Conservation (phyloP, 2,888 invertebrate species). For the Meghimatium bilineatum region DNA sequence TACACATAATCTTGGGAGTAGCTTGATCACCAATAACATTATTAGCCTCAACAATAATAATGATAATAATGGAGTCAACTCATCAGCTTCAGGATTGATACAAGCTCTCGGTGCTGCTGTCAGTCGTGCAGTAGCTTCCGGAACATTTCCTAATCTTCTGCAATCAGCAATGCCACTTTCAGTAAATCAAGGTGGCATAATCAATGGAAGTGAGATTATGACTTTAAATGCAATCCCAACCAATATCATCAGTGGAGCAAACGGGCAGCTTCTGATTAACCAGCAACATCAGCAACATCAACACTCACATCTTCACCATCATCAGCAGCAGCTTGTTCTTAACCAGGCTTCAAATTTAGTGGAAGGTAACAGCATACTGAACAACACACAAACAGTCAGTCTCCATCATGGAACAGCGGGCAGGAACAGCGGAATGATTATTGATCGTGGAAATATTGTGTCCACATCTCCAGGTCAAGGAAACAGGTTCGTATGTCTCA, state of each 20-base stretch:
- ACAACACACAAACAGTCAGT: neutral
- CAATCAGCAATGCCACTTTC: constrained; percentile 23
- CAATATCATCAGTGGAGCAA: constrained; percentile 19
- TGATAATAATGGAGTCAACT: neutral
- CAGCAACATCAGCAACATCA: constrained; percentile 32
- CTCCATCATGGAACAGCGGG: constrained; percentile 12
- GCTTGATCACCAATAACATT: neutral
- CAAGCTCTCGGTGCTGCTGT: constrained; percentile 41
- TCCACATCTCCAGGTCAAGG: neutral
- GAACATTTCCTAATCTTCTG: constrained; percentile 27
- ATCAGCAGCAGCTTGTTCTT: constrained; percentile 25
- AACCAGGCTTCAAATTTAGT: constrained; percentile 12
- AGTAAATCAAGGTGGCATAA: constrained; percentile 22
- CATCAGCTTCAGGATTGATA: constrained; percentile 29
- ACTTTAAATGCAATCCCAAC: constrained; percentile 23
- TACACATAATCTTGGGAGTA: neutral
- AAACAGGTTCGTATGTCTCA: constrained; percentile 20
- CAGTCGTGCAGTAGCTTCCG: constrained; percentile 25
- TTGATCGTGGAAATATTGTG: neutral
- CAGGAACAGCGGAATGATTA: neutral
- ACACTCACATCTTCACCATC: neutral
- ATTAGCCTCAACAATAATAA: constrained; percentile 3
- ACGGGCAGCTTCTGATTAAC: neutral
- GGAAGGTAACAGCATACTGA: constrained; percentile 15
- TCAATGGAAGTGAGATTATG: constrained; percentile 31